Base-by-base conservation (phyloP, 2,888 invertebrate species). In the Aleiodes leptofemur region DNA sequence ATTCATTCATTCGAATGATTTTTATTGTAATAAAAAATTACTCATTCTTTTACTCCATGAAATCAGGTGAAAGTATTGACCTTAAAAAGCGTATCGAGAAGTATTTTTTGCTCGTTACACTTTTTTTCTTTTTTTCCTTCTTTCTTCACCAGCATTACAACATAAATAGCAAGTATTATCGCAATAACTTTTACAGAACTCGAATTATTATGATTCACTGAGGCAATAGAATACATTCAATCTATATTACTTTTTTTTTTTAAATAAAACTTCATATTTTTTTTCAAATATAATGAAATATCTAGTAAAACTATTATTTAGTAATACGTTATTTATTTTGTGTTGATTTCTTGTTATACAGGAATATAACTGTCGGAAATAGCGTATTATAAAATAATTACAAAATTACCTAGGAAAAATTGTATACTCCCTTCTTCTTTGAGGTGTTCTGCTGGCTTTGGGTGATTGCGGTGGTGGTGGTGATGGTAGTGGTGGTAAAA, bases 401-500 rank as follows among this genome's bases (percentile, higher is more conserved):
- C 14, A 53, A 53, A 53, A 16, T 14, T 53, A 8, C 16, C 14
- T 53, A 14, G 53, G 7, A 53, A 16, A 16, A 53, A 16, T 14
- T 53, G 8, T 53, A 14, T 53, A 48, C 43, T 64, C 64, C 64
- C 64, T 64, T 48, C 64, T 48, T 64, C 64, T 16, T 23, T 3
- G 14, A 43, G 8, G 16, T 9, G 23, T 23, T 23, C 23, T 23
- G 23, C 48, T 64, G 64, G 64, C 23, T 38, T 43, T 23, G 23
- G 48, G 64, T 64, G 43, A 11, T 43, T 5, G 43, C 0, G 64
- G 64, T 64, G 64, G 64, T 64, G 43, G 43, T 43, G 43, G 43
- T 43, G 64, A 34, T 34, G 43, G 43, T 43, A 8, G 43, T 43
- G 64, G 64, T 64, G 64, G 64, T 64, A 64, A 64, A 64, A 16